Base-by-base conservation (phyloP, 2,888 invertebrate species). In the Drosophila barbarae region DNA sequence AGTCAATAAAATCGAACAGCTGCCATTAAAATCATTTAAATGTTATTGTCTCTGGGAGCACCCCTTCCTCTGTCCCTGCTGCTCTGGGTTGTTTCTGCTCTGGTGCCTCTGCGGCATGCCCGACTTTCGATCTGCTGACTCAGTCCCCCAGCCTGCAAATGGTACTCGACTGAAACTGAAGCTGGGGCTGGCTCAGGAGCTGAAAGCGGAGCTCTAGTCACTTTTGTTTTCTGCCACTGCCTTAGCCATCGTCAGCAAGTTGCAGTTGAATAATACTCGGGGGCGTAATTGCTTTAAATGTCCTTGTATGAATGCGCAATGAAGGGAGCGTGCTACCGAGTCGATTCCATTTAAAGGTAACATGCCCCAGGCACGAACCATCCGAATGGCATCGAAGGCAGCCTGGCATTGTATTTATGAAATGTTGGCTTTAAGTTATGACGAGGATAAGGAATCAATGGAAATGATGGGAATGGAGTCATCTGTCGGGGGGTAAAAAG, bases 1-100 rank as follows among this genome's bases (percentile, higher is more conserved):
- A 85, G 85, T 81, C 85, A 85, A 81, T 81, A 81, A 81, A 81
- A 81, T 81, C 84, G 81, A 81, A 81, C 85, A 85, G 80, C 84
- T 81, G 85, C 84, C 84, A 81, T 81, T 81, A 81, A 85, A 81
- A 81, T 81, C 81, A 81, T 81, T 85, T 81, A 81, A 81, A 81
- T 81, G 81, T 81, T 81, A 81, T 81, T 81, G 81, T 81, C 81
- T 81, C 71, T 60, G 42, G 49, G 49, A 50, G 49, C 35, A 41
- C 15, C 65, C 44, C 26, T 64, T 52, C 10, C 12, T 15, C 44
- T 15, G 12, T 28, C 18, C 38, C 38, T 10, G 12, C 47, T 23
- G 21, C 39, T 32, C 10, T 36, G 76, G 78, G 84, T 74, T 81
- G 78, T 76, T 80, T 81, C 84, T 76, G 78, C 84, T 72, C 68